Base-by-base conservation (phyloP, 1,140 invertebrate species). In the Drosophila ogumai region DNA sequence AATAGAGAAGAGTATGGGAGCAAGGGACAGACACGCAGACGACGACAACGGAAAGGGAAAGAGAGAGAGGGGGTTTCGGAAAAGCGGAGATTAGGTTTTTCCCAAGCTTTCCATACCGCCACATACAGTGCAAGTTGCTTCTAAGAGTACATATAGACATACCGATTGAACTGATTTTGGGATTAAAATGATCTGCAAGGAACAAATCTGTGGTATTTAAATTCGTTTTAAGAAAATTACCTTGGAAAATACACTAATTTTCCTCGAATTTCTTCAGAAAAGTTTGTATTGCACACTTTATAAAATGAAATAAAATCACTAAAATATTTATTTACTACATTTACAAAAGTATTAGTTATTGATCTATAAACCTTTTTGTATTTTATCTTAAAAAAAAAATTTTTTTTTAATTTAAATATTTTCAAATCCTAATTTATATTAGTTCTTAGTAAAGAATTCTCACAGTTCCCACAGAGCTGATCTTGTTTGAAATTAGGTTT, bases 401-500 rank as follows among this genome's bases (percentile, higher is more conserved):
- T 41, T 1, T 12, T 44, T 1, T 22, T 2, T 22, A 22, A 22
- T 22, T 22, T 22, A 22, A 28, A 13, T n/a, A n/a, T n/a, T n/a
- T n/a, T n/a, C n/a, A n/a, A n/a, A 25, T 1, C 13, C 19, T 9
- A 9, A 13, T 13, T 6, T 31, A 0, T 17, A 52, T 7, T 8
- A 1, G 17, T 34, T 34, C 6, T 13, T 19, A 0, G 0, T 19
- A 19, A 19, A 34, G 6, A 19, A 0, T 34, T 6, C 3, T 5
- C 7, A 54, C 17, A 36, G 7, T 34, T 57, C 13, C 31, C 68
- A 64, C 44, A 32, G 50, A 49, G 34, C 49, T 40, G 13, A 46
- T 52, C 63, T 73, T 71, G 71, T 73, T 82, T 76, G 28, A 66
- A 73, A 80, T 77, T 80, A 49, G 67, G 66, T 82, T 82, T 79